Conservation (phyloP, 1,140 invertebrate species). For the Aphaenogaster rudis region DNA sequence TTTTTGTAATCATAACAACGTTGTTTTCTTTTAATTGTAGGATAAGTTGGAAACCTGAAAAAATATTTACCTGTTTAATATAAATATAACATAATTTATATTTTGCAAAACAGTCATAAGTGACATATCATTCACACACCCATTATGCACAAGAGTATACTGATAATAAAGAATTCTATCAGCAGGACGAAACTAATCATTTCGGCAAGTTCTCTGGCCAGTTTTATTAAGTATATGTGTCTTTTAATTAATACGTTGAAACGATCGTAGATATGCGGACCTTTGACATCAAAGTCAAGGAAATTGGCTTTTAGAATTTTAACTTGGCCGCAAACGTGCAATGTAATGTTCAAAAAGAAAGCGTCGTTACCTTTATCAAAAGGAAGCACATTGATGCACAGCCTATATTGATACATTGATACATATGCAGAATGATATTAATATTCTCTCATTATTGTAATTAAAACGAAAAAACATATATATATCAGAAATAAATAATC, state of each 20-base stretch:
- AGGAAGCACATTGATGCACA: not conserved
- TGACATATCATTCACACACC: slow-evolving; percentile 35
- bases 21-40: slow-evolving; percentile 26
- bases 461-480: not conserved
- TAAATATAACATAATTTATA: not conserved
- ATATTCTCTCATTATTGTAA: too few relatives aligned
- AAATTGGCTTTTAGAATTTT: slow-evolving; percentile 52
- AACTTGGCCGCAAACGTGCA: slow-evolving; percentile 64
- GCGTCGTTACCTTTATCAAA: slow-evolving; percentile 61
- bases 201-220: slow-evolving; percentile 26
- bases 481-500: not conserved
- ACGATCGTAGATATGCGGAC: not conserved
- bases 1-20: slow-evolving; percentile 13
- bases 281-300: not conserved
- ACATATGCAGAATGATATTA: not conserved
- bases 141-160: slow-evolving; percentile 49
- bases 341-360: slow-evolving; percentile 38
- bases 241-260: slow-evolving; percentile 18
- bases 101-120: not conserved
- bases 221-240: slow-evolving; percentile 30
- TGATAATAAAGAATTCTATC: slow-evolving; percentile 51
- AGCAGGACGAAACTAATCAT: slow-evolving; percentile 42
- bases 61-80: not conserved
- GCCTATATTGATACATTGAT: not conserved
- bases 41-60: slow-evolving; percentile 65